Base-by-base conservation (phyloP, 2,888 invertebrate genomes). In the Conus canariensis region DNA sequence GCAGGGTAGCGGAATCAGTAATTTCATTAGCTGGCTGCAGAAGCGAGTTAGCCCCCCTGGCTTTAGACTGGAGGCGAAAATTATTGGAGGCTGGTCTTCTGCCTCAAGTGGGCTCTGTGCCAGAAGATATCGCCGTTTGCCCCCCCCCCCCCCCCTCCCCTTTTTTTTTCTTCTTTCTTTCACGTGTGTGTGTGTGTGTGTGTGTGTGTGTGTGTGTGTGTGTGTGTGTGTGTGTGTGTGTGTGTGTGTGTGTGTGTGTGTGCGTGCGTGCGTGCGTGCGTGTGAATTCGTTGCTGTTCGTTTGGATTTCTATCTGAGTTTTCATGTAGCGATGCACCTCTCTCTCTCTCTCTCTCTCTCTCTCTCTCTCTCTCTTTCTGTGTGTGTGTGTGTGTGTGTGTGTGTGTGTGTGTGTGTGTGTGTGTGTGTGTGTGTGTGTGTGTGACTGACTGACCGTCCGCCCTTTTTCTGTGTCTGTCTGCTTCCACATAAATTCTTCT, bases 11-110 rank as follows among this genome's bases (percentile, higher is more conserved):
- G 58, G 82, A 83, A 83, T 56, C 19, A 5, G 82, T 83, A 83
- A 83, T 83, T 83, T 83, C 56, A 83, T 83, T 83, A 83, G 82
- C 14, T 25, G 56, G 9, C 82, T 58, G 82, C 82, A 58, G 58
- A 83, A 58, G 58, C 82, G 22, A 83, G 82, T 83, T 83, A 83
- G 82, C 25, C 22, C 82, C 56, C 19, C 58, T 19, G 82, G 10
- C 19, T 64, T 64, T 19, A 22, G 58, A 56, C 58, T 56, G 25
- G 22, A 58, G 82, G 82, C 82, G 82, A 83, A 83, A 83, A 83
- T 83, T 58, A 83, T 83, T 56, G 58, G 8, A 83, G 19, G 56
- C 25, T 22, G 25, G 56, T 58, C 19, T 83, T 83, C 82, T 83
- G 82, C 58, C 25, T 80, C 80, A 45, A 45, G 80, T 45, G 45